Evolutionary conservation across 2,797 vertebrate genomes (phyloP), one percentile per base, ranked within the genome.

Genomic region (Neosilurus hyrtlii): DNA sequence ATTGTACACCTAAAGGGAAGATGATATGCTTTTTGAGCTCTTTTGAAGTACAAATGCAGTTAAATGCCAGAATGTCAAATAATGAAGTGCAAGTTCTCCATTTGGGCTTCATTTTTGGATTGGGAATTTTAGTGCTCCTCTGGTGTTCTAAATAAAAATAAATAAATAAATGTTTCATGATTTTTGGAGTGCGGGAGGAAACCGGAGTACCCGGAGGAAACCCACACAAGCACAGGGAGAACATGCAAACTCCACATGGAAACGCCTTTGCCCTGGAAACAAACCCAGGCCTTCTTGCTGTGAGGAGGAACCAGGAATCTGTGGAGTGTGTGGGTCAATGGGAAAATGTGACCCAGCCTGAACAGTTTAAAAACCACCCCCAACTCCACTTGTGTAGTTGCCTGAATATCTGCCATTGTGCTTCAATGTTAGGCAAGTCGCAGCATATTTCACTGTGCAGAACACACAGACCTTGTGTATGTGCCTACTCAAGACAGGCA

Each of bases 321-420:
- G 56, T 56, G 43, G 26, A 80, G 15, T 35, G 37, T 22, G 51
- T 37, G 57, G 82, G 82, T 80, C 70, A 74, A n/a, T 51, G 59
- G 16, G n/a, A 52, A 77, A 84, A 84, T 73, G 51, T 72, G 59
- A 76, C 62, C 62, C 62, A 43, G 14, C 43, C 7, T 43, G 72
- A 82, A 67, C 62, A 24, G 59, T 63, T 74, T 71, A 20, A 83
- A 57, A 84, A 26, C 82, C 76, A 37, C 82, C 76, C 76, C 77
- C 82, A n/a, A 43, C 20, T 72, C 26, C 10, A 24, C 67, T 79
- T 68, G 74, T 72, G 51, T 74, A 20, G 14, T 20, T 0, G 20
- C 62, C 51, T 84, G 68, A 84, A 80, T 84, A 49, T 57, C 30
- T 18, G 43, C 67, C 77, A 80, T 73, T 84, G 82, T 84, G 62